A percentile compares a stretch with the other conserved stretches of the same genome.
Conservation (phyloP, 2,113 vertebrate species). For the Python bivittatus region DNA sequence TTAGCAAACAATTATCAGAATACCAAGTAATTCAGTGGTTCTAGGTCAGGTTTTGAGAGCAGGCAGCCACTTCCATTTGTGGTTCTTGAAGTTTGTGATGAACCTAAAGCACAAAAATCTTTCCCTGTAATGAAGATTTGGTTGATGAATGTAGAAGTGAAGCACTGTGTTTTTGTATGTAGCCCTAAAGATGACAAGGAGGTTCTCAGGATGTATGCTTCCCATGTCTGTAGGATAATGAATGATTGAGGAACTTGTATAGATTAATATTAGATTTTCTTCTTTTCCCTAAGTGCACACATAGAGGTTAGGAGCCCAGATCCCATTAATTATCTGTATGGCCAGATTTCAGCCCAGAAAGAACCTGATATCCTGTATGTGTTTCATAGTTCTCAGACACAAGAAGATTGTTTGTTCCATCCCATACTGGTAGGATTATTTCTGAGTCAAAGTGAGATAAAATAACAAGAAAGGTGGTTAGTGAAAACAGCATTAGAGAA, state of each 20-base stretch:
- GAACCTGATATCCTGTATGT: too few relatives aligned
- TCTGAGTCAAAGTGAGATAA: neutral
- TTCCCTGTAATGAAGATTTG: conserved; percentile 32
- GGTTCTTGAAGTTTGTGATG: conserved; percentile 38
- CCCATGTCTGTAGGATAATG: conserved; percentile 19
- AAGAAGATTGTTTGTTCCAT: neutral
- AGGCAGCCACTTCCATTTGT: neutral
- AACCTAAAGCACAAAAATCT: conserved; percentile 24
- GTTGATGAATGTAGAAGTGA: neutral
- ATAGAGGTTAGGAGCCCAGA: neutral
- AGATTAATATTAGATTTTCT: neutral
- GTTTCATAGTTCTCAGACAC: neutral
- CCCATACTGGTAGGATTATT: neutral
- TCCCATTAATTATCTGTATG: neutral
- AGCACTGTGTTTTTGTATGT: neutral
- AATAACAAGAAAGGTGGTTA: neutral
- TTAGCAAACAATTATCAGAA: neutral
- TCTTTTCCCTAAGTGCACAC: neutral
- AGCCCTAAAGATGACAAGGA: conserved; percentile 21
- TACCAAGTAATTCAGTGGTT: neutral
- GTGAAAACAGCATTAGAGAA: neutral
- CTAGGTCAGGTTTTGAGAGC: neutral
- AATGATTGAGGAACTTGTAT: conserved; percentile 37
- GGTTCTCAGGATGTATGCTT: conserved; percentile 9
- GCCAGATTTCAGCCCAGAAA: neutral